phyloP scores from a whole-genome alignment of 2,888 invertebrate genomes.

The Unio pictorum region DNA sequence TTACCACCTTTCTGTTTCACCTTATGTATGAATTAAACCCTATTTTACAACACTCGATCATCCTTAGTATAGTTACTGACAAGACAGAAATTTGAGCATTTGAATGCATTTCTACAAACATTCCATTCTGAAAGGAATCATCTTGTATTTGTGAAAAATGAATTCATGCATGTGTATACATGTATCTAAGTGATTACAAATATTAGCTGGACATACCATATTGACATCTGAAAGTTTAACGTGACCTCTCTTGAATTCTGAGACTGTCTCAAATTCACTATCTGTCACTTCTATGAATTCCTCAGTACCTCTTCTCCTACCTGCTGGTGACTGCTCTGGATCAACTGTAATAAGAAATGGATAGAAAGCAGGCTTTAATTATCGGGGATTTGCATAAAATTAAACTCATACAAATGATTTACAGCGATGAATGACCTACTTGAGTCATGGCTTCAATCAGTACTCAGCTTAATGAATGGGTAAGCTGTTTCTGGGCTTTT shows the following conservation, averaged over 20 bases:
- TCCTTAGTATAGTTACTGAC: too few species aligned
- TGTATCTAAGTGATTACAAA: neutral
- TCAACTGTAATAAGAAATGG: constrained; percentile 10
- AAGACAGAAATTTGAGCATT: too few species aligned
- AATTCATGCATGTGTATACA: neutral
- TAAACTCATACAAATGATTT: too few species aligned
- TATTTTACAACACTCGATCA: too few species aligned
- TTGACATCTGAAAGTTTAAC: constrained; percentile 60
- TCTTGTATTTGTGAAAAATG: neutral
- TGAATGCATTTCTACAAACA: neutral
- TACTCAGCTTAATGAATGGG: too few species aligned
- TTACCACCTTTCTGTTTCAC: too few species aligned
- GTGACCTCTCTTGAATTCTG: constrained; percentile 47
- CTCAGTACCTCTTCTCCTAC: constrained; percentile 24
- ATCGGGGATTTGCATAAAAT: too few species aligned
- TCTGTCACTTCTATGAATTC: constrained; percentile 51
- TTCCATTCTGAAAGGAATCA: neutral
- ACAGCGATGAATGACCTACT: too few species aligned
- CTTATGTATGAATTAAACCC: too few species aligned
- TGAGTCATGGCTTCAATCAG: too few species aligned
- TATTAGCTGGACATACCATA: constrained; percentile 40
- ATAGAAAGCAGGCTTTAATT: too few species aligned
- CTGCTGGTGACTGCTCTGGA: constrained; percentile 20
- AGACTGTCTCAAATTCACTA: constrained; percentile 58
- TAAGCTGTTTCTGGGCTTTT: too few species aligned